A percentile compares a stretch with the other conserved stretches of the same genome.
phyloP scores from a whole-genome alignment of 2,888 invertebrate genomes.

The Torymus aiolomorphi region DNA sequence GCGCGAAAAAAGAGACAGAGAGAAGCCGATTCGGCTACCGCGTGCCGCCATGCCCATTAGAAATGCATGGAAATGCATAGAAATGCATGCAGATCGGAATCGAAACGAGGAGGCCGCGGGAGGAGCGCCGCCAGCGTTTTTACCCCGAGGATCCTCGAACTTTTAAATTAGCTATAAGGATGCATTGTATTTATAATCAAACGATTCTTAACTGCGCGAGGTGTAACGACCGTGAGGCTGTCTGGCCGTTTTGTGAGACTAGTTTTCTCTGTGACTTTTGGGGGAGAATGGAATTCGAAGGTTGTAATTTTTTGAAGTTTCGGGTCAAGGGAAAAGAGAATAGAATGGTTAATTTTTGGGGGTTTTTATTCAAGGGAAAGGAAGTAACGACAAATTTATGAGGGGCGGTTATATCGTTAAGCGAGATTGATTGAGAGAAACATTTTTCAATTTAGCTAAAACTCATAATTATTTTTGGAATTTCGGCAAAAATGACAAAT shows the following conservation, averaged over 20 bases:
- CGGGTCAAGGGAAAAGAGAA: too few relatives aligned
- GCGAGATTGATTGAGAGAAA: too few relatives aligned
- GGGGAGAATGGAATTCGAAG: too few relatives aligned
- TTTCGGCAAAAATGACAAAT: too few relatives aligned
- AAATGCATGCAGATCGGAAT: constrained; percentile 62
- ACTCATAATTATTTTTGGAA: too few relatives aligned
- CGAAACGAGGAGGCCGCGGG: constrained; percentile 23
- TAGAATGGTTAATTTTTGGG: too few relatives aligned
- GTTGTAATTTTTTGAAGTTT: too few relatives aligned
- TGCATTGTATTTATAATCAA: constrained; percentile 59
- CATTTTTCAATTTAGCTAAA: too few relatives aligned
- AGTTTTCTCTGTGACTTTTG: constrained; percentile 1
- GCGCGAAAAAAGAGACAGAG: constrained; percentile 10
- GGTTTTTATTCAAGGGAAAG: too few relatives aligned
- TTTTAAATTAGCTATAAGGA: constrained; percentile 62
- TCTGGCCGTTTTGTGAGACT: background rate
- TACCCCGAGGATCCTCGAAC: constrained; percentile 54
- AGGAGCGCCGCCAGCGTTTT: constrained; percentile 54
- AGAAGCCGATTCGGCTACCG: background rate
- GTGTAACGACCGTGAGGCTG: background rate
- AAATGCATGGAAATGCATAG: constrained; percentile 68
- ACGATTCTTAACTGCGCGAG: constrained; percentile 43
- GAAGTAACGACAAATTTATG: too few relatives aligned
- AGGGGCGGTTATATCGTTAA: too few relatives aligned
- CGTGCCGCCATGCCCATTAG: constrained; percentile 60